Conservation (phyloP, 2,797 vertebrate genomes). For the Bovichtus diacanthus region DNA sequence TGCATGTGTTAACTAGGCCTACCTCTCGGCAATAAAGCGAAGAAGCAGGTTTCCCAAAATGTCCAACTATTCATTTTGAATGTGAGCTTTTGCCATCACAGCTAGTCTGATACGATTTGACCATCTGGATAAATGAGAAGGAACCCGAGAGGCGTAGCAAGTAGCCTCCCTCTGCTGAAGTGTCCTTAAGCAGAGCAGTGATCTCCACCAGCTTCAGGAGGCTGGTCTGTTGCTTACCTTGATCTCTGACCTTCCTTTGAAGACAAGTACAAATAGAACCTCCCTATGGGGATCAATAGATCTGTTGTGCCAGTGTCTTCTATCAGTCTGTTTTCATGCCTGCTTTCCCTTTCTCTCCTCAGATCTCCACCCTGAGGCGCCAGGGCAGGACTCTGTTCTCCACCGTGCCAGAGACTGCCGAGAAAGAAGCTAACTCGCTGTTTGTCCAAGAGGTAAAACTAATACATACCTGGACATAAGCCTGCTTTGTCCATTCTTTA, state of each 20-base stretch:
- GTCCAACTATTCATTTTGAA: background rate
- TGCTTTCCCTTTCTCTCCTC: slow-evolving; percentile 48
- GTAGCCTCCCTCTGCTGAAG: background rate
- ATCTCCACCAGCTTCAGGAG: background rate
- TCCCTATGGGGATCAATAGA: too few species aligned
- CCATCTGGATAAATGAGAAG: background rate
- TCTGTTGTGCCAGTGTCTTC: slow-evolving; percentile 29
- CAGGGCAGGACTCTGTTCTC: slow-evolving; percentile 91
- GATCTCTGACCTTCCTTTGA: slow-evolving; percentile 33
- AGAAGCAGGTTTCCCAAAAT: background rate
- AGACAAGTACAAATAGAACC: slow-evolving; percentile 2
- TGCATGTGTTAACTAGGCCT: too few species aligned
- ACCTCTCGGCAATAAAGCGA: background rate
- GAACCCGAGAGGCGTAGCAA: background rate
- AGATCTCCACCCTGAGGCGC: slow-evolving; percentile 91
- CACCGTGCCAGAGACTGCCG: slow-evolving; percentile 92
- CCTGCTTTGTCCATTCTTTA: slow-evolving; percentile 41
- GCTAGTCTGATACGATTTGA: background rate
- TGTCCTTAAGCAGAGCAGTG: background rate
- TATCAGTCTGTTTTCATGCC: slow-evolving; percentile 42
- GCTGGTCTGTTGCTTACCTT: background rate
- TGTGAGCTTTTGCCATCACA: background rate
- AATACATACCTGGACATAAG: slow-evolving; percentile 45
- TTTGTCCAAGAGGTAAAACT: slow-evolving; percentile 95
- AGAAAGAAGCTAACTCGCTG: slow-evolving; percentile 92